These are phyloP conservation scores for Beroe ovata DNA, from an alignment of 37 sponge, comb jelly and placozoan genomes.

Conservation along the genomic window DNA sequence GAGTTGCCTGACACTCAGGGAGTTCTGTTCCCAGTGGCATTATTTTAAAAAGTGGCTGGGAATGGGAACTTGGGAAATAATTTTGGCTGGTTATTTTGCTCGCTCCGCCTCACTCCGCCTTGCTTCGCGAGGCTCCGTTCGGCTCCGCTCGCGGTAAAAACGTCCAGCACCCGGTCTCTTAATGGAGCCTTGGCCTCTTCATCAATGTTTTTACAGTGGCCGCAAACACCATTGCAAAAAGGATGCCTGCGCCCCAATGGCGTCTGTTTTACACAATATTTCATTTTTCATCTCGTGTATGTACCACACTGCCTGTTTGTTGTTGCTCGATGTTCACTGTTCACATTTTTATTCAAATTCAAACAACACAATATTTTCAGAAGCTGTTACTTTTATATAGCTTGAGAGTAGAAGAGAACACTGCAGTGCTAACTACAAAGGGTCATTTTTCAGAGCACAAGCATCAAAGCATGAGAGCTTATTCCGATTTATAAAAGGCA, in stretches of 20 bases:
- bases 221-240: neutral
- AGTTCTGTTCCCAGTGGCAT: slow-evolving; percentile 13
- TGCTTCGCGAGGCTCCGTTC: slow-evolving; percentile 8
- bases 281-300: slow-evolving; percentile 10
- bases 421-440: slow-evolving; percentile 6
- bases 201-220: neutral
- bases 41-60: slow-evolving; percentile 4
- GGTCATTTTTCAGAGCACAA: slow-evolving; percentile 11
- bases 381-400: neutral
- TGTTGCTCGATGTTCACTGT: slow-evolving; percentile 5
- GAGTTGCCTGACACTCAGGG: no score
- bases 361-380: slow-evolving; percentile 10
- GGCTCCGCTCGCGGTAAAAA: slow-evolving; percentile 13
- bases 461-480: slow-evolving; percentile 6
- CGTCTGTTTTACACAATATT: slow-evolving; percentile 4
- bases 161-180: neutral
- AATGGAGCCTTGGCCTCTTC: slow-evolving; percentile 7
- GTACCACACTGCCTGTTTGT: slow-evolving; percentile 1
- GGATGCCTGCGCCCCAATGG: neutral
- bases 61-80: slow-evolving; percentile 12
- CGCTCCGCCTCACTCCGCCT: slow-evolving; percentile 15
- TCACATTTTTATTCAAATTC: neutral
- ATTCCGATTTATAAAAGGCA: neutral
- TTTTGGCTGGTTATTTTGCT: no score
- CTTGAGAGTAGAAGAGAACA: slow-evolving; percentile 5